Conservation (phyloP, 1,140 invertebrate genomes). For the Leptinotarsa lineolata region DNA sequence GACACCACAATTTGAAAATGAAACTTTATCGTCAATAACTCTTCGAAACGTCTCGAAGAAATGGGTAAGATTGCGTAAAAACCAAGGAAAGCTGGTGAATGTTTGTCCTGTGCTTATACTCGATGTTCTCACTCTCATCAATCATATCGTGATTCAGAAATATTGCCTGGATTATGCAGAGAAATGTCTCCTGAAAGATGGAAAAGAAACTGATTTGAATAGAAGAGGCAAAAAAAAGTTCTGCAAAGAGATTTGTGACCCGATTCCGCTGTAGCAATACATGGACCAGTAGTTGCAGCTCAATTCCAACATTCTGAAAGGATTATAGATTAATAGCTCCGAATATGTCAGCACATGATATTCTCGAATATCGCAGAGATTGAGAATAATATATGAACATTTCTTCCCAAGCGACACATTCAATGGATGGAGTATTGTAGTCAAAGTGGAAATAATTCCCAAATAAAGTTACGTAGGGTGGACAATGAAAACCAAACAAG, state of each 20-base stretch:
- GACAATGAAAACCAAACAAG: too few relatives aligned
- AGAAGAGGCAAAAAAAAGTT: background rate
- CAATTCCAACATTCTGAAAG: background rate
- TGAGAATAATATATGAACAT: too few relatives aligned
- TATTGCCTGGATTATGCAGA: background rate
- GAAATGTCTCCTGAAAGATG: background rate
- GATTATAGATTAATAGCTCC: background rate
- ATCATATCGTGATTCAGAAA: constrained; percentile 13
- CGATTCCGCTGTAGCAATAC: background rate
- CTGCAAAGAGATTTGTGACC: background rate
- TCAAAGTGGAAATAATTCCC: too few relatives aligned
- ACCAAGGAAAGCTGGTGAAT: background rate
- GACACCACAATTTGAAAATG: background rate
- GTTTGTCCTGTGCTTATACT: constrained; percentile 4
- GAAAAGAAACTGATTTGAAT: background rate
- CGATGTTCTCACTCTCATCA: constrained; percentile 10
- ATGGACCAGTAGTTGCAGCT: background rate
- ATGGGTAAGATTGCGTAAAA: background rate
- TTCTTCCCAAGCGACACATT: too few relatives aligned
- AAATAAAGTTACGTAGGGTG: too few relatives aligned
- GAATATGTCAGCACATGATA: background rate
- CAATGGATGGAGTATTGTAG: too few relatives aligned
- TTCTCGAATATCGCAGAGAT: background rate
- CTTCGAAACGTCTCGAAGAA: background rate
- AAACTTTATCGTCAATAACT: constrained; percentile 9